Percentiles rank a stretch among this genome's conserved stretches.
Conservation (phyloP, 2,888 invertebrate species). For the Drosophila helvetica region DNA sequence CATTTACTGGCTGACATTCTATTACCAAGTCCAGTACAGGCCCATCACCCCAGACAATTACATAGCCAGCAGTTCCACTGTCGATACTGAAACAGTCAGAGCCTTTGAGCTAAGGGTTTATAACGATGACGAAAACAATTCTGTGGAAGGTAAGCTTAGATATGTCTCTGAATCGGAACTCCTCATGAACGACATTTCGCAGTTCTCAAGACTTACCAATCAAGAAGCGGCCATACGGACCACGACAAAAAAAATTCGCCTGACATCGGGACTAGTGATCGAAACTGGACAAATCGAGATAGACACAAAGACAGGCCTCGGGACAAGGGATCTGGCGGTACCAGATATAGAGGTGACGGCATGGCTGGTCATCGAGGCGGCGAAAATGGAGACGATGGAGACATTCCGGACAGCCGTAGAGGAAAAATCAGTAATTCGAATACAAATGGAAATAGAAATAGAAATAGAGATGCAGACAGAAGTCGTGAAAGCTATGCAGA, state of each 20-base stretch:
- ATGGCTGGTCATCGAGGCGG: too few species aligned
- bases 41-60: slow-evolving; percentile 11
- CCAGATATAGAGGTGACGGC: too few species aligned
- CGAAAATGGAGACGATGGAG: too few species aligned
- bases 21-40: slow-evolving; percentile 49
- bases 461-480: too few species aligned
- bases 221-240: neutral
- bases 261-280: neutral
- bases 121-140: neutral
- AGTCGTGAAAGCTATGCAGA: too few species aligned
- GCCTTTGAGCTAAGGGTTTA: neutral
- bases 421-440: too few species aligned
- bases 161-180: neutral
- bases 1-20: slow-evolving; percentile 63
- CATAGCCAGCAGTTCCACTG: neutral
- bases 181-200: neutral
- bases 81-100: neutral
- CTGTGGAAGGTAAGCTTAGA: neutral
- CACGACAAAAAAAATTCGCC: neutral
- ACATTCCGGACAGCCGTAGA: too few species aligned
- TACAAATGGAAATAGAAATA: neutral
- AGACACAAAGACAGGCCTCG: neutral
- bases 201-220: neutral
- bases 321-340: neutral
- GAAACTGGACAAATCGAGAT: neutral